These are phyloP conservation scores for Potamilus streckersoni DNA, from an alignment of 1,140 invertebrate species.

Conservation along the genomic window DNA sequence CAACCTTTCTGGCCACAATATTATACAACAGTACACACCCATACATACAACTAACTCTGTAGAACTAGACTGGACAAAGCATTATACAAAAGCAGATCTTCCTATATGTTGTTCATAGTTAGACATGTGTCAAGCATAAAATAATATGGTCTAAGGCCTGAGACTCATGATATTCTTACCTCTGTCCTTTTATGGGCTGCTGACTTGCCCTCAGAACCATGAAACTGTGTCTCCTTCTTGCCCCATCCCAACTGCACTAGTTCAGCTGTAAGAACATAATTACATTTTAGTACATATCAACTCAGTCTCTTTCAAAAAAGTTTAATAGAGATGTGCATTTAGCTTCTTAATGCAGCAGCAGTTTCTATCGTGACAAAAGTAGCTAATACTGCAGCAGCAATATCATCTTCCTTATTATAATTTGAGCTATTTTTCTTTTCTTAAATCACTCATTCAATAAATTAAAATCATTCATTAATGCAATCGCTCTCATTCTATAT, in stretches of 20 bases:
- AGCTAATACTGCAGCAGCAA: too few species aligned
- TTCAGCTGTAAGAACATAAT: constrained; percentile 69
- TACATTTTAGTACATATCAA: too few species aligned
- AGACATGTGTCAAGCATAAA: not conserved
- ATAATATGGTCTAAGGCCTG: not conserved
- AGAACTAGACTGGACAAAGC: too few species aligned
- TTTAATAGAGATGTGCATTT: not conserved
- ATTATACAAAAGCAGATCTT: too few species aligned
- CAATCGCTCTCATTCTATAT: too few species aligned
- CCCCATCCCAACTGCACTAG: constrained; percentile 94
- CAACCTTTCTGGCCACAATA: too few species aligned
- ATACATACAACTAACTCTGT: too few species aligned
- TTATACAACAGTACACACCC: too few species aligned
- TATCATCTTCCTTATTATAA: too few species aligned
- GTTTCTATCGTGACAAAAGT: not conserved
- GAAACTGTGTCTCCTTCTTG: constrained; percentile 95
- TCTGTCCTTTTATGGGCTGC: constrained; percentile 73
- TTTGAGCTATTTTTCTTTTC: too few species aligned
- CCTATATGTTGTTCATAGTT: not conserved
- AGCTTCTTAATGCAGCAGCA: not conserved
- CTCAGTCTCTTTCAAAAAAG: not conserved
- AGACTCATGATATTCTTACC: constrained; percentile 9
- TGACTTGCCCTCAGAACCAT: constrained; percentile 87
- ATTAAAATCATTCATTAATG: too few species aligned
- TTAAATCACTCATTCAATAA: too few species aligned